Base-by-base conservation (phyloP, 2,888 invertebrate species). In the Dolichomitus sp. region DNA sequence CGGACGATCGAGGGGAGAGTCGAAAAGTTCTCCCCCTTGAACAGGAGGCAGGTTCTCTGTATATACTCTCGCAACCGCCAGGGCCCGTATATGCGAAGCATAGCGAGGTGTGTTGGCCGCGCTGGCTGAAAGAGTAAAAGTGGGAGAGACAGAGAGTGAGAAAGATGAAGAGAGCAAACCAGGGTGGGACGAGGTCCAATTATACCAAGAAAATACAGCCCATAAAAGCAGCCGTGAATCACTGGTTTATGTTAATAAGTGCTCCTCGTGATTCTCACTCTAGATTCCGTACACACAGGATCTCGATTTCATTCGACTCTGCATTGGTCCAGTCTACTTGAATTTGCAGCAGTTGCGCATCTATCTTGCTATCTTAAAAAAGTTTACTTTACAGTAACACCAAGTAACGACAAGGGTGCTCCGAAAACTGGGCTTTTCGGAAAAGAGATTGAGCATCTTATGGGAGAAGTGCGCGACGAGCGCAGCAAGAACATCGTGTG, bases 181-280 rank as follows among this genome's bases (percentile, higher is more conserved):
- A 59, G 17, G 2, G 37, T 37, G 37, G 59, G 30, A 59, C 59
- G 17, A 59, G 59, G 37, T 59, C 59, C 59, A 59, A 59, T 59
- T 59, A 59, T 59, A 59, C 59, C 59, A 59, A 59, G 59, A 59
- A 59, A 59, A 59, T 59, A 37, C 59, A 59, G 37, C 59, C 59
- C 59, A 59, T 59, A 59, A 59, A 37, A 37, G 37, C 59, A 59
- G 33, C 59, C 59, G 59, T 59, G 59, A 59, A 59, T 59, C 59
- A 59, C 59, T 59, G 59, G 59, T 7, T 59, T 59, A 59, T 59
- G 59, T 33, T 59, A 59, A 59, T 59, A 59, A 33, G 59, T 37
- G 33, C 59, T 33, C 37, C 37, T 33, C 59, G 59, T 59, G 59
- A 59, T 59, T 37, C 59, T 33, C 59, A 37, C 17, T 59, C 59